Evolutionary conservation across 2,113 vertebrate genomes (phyloP), one percentile per base, ranked within the genome.

Genomic region (Boleophthalmus pectinirostris): DNA sequence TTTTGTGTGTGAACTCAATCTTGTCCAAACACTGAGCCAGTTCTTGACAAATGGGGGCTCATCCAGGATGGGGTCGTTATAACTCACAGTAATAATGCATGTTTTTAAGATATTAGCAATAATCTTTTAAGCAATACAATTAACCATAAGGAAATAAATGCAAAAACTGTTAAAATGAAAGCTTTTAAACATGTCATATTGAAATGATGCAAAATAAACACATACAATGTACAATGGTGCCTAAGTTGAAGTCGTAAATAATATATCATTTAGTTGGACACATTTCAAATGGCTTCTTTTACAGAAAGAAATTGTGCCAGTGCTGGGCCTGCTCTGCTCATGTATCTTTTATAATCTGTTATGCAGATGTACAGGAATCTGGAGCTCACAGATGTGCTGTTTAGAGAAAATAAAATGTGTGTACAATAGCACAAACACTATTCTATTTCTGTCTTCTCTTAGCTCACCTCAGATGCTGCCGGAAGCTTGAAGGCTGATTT

Each of bases 401-500:
- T 68, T 35, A 76, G 56, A 73, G 51, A 60, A n/a, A 64, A 14
- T 70, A 74, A 71, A 33, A 60, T 5, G 78, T 73, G 29, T 70
- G 70, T 69, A 83, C 78, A 46, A 78, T 82, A 78, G 68, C 74
- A 38, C 3, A 70, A 73, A 64, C 10, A 51, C 4, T 16, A 23
- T 11, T 21, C 47, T 3, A 18, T 3, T 3, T 15, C 63, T 68
- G 46, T 60, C 12, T 35, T 71, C 38, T 14, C 11, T 74, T n/a
- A 20, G 9, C 75, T 82, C 23, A 74, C 63, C 25, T 77, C 64
- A 20, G 53, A 33, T 63, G 25, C 24, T 82, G 73, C 78, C 70
- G 81, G n/a, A 74, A n/a, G 20, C 38, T 66, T 68, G 38, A 69
- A 70, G 29, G 23, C 4, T 45, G 38, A 69, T 68, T 49, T 18